These are phyloP conservation scores for Caerostris darwini DNA, from an alignment of 1,140 invertebrate genomes.

Conservation along the genomic window DNA sequence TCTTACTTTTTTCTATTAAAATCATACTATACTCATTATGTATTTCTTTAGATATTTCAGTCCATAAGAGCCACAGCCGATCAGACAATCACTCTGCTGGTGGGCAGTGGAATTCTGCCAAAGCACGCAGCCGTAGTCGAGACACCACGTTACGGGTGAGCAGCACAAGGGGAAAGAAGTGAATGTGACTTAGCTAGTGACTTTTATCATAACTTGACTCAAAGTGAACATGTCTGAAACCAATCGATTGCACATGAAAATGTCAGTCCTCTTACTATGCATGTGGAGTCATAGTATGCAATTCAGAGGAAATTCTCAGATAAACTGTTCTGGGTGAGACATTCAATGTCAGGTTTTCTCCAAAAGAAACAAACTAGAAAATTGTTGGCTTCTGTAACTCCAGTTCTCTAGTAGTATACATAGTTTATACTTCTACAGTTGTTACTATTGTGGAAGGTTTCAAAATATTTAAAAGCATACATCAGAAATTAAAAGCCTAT, in stretches of 20 bases:
- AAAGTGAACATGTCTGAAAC: conserved; percentile 28
- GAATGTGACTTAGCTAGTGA: conserved; percentile 28
- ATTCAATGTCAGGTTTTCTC: conserved; percentile 41
- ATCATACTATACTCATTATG: no score
- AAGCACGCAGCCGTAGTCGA: conserved; percentile 71
- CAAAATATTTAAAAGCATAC: conserved; percentile 52
- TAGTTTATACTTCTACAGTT: conserved; percentile 72
- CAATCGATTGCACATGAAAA: conserved; percentile 27
- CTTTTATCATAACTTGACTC: conserved; percentile 14
- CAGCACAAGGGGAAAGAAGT: conserved; percentile 69
- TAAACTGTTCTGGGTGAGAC: conserved; percentile 57
- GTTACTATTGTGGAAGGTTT: conserved; percentile 44
- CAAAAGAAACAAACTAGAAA: conserved; percentile 64
- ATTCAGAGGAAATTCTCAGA: conserved; percentile 59
- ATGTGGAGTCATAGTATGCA: conserved; percentile 55
- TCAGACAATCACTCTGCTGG: conserved; percentile 71
- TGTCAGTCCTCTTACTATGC: conserved; percentile 65
- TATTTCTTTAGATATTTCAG: conserved; percentile 54
- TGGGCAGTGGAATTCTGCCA: conserved; percentile 58
- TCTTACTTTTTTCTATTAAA: no score
- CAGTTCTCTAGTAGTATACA: conserved; percentile 73
- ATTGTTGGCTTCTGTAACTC: conserved; percentile 75
- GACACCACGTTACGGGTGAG: conserved; percentile 55
- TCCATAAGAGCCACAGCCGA: conserved; percentile 66
- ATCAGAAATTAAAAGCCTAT: conserved; percentile 48